These are phyloP conservation scores for Pachyrhynchus sulphureomaculatus DNA, from an alignment of 1,140 invertebrate species.

Conservation along the genomic window DNA sequence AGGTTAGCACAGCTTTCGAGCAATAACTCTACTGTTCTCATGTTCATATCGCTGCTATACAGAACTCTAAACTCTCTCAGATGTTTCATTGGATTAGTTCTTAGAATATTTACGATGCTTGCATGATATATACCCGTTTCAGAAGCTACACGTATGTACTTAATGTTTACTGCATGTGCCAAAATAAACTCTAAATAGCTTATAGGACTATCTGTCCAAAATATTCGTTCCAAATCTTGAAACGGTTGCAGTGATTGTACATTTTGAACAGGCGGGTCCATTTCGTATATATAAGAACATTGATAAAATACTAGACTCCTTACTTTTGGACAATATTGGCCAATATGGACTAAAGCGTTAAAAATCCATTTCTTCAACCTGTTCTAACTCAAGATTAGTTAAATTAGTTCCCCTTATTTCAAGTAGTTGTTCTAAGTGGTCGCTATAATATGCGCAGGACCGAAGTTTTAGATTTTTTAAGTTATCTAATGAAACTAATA, in stretches of 20 bases:
- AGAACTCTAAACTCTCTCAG: slow-evolving; percentile 69
- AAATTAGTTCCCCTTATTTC: slow-evolving; percentile 65
- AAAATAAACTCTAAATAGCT: slow-evolving; percentile 66
- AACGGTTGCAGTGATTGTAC: slow-evolving; percentile 63
- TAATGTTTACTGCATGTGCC: slow-evolving; percentile 62
- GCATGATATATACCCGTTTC: slow-evolving; percentile 65
- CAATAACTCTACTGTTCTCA: slow-evolving; percentile 62
- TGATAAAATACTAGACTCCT: slow-evolving; percentile 67
- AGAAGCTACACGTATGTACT: slow-evolving; percentile 67
- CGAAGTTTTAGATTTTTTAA: slow-evolving; percentile 65
- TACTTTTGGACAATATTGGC: slow-evolving; percentile 66
- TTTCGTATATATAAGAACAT: slow-evolving; percentile 64
- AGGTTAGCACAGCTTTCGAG: slow-evolving; percentile 66
- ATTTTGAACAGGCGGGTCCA: slow-evolving; percentile 29
- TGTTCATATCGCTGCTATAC: slow-evolving; percentile 66
- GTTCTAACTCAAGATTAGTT: slow-evolving; percentile 65
- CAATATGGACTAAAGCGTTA: slow-evolving; percentile 66
- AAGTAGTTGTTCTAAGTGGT: slow-evolving; percentile 65
- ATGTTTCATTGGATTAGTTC: slow-evolving; percentile 63
- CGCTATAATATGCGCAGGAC: slow-evolving; percentile 68
- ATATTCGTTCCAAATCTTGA: slow-evolving; percentile 62
- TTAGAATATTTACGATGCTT: slow-evolving; percentile 60
- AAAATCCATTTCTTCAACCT: slow-evolving; percentile 70
- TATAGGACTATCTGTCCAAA: slow-evolving; percentile 63
- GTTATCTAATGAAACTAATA: slow-evolving; percentile 62